phyloP scores from a whole-genome alignment of 2,888 invertebrate species.

The Ametastegia equiseti region DNA sequence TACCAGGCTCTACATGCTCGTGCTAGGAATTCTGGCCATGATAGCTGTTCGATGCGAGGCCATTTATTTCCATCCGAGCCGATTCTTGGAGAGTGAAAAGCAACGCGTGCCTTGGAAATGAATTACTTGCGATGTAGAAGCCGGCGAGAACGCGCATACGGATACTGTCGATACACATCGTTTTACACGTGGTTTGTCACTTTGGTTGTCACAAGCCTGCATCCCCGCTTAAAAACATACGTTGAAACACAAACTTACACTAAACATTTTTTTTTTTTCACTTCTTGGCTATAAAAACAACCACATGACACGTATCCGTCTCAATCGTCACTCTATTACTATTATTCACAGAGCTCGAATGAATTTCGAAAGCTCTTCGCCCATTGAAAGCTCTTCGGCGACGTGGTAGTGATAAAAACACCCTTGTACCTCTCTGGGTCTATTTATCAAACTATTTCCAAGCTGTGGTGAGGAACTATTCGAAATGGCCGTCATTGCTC shows the following conservation, averaged over 20 bases:
- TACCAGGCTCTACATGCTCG: slow-evolving; percentile 50
- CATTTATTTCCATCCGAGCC: slow-evolving; percentile 49
- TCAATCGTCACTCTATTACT: slow-evolving; percentile 26
- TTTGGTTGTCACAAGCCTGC: slow-evolving; percentile 30
- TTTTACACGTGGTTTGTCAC: slow-evolving; percentile 45
- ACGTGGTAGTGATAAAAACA: background rate
- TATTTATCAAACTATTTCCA: background rate
- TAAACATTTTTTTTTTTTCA: background rate
- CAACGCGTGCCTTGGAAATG: slow-evolving; percentile 46
- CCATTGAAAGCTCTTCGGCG: background rate
- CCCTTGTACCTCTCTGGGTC: background rate
- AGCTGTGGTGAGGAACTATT: background rate
- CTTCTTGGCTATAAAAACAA: background rate
- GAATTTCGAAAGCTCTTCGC: background rate
- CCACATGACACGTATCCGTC: background rate
- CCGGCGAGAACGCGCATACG: slow-evolving; percentile 18
- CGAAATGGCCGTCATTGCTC: background rate
- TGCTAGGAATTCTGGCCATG: slow-evolving; percentile 50
- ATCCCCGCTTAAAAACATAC: background rate
- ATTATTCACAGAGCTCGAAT: background rate
- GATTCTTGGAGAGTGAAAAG: slow-evolving; percentile 50
- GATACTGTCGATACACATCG: slow-evolving; percentile 36
- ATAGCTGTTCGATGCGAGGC: slow-evolving; percentile 47
- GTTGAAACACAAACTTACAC: background rate
- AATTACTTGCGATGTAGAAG: slow-evolving; percentile 39